Evolutionary conservation across 1,140 invertebrate species (phyloP), one percentile per base, ranked within the genome.

Genomic region (Hestina assimilis): DNA sequence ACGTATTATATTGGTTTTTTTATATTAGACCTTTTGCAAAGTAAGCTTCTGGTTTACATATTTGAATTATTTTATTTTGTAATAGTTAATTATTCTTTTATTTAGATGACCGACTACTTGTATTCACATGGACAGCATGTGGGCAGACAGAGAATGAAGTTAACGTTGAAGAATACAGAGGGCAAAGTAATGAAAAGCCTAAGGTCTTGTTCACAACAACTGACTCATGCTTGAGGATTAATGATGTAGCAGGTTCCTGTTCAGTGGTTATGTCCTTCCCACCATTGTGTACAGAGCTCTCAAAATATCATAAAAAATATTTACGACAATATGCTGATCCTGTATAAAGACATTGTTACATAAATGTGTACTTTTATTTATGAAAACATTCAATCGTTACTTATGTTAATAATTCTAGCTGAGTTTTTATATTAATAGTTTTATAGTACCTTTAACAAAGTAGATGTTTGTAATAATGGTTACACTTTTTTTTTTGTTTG

Each of bases 221-320:
- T 5, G 40, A 72, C 4, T 45, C 55, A 4, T 38, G 35, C 2
- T 58, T 69, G 38, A 76, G 60, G 33, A 56, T 83, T 1, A 80
- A 83, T 46, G 79, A 79, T 40, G 70, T 75, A 0, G 73, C 77
- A 2, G 83, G 83, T 0, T 77, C 69, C 2, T 75, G 71, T 38
- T 50, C 68, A 0, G 11, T 85, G 9, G 72, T 81, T 0, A 59
- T 76, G 55, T 42, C 47, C 0, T 43, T 66, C 29, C 80, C 79
- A 0, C 75, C 75, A 4, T 33, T 78, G 4, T 42, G 54, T 8
- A 62, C 40, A 12, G 66, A 66, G 2, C 31, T 69, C 6, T 72
- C 80, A 0, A 28, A 63, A 19, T 77, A 77, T 47, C 67, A 69
- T 11, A 63, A 67, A 47, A 46, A 58, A 19, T 76, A 79, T 57